phyloP scores from a whole-genome alignment of 23 tunicate genomes.

The Ascidia mentula region DNA sequence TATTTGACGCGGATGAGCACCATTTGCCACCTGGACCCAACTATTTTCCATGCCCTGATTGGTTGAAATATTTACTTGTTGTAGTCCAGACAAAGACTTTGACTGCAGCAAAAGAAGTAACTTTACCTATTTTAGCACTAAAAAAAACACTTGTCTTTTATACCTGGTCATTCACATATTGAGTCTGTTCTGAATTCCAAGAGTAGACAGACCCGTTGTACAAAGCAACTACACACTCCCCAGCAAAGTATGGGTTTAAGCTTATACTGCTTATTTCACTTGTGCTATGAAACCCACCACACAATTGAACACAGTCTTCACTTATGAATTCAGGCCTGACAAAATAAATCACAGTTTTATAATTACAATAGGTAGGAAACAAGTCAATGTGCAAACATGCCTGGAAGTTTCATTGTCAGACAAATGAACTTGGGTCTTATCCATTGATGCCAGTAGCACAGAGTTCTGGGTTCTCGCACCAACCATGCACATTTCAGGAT shows the following conservation, averaged over 20 bases:
- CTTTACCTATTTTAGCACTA: not conserved
- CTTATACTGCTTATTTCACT: not conserved
- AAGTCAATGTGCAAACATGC: not conserved
- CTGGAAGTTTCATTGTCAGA: not conserved
- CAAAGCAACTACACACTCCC: conserved; percentile 42
- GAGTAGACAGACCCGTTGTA: conserved; percentile 7
- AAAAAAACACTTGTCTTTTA: not conserved
- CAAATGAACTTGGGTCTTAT: not conserved
- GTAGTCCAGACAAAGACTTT: no score
- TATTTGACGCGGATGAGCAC: conserved; percentile 61
- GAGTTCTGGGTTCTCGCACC: not conserved
- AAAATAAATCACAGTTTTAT: not conserved
- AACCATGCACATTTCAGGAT: not conserved
- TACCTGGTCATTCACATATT: not conserved
- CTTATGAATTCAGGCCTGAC: not conserved
- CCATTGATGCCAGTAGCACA: not conserved
- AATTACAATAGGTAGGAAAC: not conserved
- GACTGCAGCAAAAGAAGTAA: no score
- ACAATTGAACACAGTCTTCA: not conserved
- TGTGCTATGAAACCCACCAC: conserved; percentile 13
- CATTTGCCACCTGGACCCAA: conserved; percentile 60
- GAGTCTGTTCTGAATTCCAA: conserved; percentile 15
- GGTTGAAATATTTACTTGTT: not conserved
- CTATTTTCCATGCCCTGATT: not conserved
- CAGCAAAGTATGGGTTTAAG: conserved; percentile 36